Percentiles rank a stretch among this genome's conserved stretches.
Conservation (phyloP, 2,113 vertebrate species). For the Microtus ochrogaster region DNA sequence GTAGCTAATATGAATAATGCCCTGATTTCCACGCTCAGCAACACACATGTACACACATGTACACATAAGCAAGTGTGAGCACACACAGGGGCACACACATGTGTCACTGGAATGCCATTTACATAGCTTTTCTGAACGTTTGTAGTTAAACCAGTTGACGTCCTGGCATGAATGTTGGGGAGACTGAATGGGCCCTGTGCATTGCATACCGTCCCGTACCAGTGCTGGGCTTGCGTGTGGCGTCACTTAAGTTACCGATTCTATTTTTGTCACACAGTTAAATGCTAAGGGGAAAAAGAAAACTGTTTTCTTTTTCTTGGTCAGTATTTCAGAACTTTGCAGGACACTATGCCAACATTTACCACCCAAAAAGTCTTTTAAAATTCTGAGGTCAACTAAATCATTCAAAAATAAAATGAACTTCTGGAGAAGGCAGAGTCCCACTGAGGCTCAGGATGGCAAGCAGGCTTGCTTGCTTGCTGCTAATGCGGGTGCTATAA, state of each 20-base stretch:
- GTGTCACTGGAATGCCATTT: not conserved
- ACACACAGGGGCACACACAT: not conserved
- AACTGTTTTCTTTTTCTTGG: not conserved
- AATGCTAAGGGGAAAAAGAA: not conserved
- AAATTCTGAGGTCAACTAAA: slow-evolving; percentile 35
- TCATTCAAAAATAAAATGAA: slow-evolving; percentile 49
- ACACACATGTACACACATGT: not conserved
- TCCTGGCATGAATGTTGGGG: not conserved
- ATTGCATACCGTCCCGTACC: too few relatives aligned
- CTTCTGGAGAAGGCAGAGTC: slow-evolving; percentile 30
- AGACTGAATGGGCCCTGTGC: not conserved
- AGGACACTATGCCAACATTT: not conserved
- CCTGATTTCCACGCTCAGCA: not conserved
- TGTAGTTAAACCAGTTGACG: not conserved
- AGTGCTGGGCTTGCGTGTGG: not conserved
- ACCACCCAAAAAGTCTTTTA: not conserved
- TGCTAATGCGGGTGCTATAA: not conserved
- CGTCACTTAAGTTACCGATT: not conserved
- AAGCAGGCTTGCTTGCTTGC: not conserved
- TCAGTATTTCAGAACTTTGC: slow-evolving; percentile 28
- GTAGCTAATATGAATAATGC: not conserved
- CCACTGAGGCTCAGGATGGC: not conserved
- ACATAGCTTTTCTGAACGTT: not conserved
- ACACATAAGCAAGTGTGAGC: too few relatives aligned
- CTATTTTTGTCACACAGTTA: not conserved